A percentile compares a stretch with the other conserved stretches of the same genome.
Conservation (phyloP, 2,888 invertebrate genomes). For the Drosophila differens region DNA sequence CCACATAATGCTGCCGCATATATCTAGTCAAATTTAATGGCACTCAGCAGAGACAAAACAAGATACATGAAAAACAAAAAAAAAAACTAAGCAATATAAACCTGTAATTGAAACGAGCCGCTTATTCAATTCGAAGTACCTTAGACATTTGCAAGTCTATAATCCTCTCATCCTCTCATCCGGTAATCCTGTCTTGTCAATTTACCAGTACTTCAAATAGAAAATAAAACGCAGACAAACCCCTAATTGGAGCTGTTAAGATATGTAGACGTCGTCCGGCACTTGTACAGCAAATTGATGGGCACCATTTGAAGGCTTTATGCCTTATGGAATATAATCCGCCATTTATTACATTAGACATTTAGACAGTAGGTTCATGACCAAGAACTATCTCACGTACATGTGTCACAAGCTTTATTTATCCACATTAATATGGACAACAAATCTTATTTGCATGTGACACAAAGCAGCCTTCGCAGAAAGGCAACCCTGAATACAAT, state of each 20-base stretch:
- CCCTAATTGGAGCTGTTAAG: conserved; percentile 6
- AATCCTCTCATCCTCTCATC: not conserved
- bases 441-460: conserved; percentile 17
- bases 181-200: conserved; percentile 2
- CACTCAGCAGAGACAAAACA: conserved; percentile 48
- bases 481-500: not conserved
- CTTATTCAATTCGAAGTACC: not conserved
- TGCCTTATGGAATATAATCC: conserved; percentile 24
- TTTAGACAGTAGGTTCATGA: not conserved
- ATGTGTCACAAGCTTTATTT: conserved; percentile 18
- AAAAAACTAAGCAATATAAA: not conserved
- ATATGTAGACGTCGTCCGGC: not conserved
- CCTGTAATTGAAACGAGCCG: not conserved
- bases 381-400: conserved; percentile 10
- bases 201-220: not conserved
- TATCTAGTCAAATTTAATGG: conserved; percentile 67
- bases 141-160: not conserved
- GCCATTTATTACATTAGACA: conserved; percentile 31
- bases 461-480: conserved; percentile 1
- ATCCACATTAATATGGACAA: conserved; percentile 18
- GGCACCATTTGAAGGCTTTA: conserved; percentile 24
- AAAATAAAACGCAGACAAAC: not conserved
- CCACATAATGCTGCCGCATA: conserved; percentile 59
- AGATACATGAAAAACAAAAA: not conserved
- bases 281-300: conserved; percentile 22